Percentiles rank a stretch among this genome's conserved stretches.
Evolutionary conservation across 2,797 vertebrate genomes (phyloP).

Genomic region (Falco berigora): DNA sequence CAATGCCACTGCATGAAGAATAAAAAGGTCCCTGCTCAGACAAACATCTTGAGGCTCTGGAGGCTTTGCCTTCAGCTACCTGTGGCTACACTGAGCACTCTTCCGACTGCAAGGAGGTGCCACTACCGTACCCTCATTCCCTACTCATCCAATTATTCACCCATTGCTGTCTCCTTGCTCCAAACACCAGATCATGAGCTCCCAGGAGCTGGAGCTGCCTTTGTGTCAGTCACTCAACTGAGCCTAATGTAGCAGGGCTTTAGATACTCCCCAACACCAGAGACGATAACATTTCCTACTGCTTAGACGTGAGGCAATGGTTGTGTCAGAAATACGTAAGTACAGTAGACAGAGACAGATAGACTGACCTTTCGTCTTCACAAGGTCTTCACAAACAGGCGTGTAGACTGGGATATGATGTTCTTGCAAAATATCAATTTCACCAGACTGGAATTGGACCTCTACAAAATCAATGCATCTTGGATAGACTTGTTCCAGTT

Average conservation of each 20-base stretch:
- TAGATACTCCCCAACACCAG: neutral
- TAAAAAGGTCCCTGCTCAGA: neutral
- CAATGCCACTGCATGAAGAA: fast-evolving
- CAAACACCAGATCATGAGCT: neutral
- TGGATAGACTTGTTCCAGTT: neutral
- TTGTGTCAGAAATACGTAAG: neutral
- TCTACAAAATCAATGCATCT: neutral
- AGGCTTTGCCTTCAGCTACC: neutral
- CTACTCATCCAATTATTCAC: neutral
- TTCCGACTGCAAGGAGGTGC: neutral
- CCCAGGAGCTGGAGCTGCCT: neutral
- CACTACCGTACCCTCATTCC: neutral
- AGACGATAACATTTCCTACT: neutral
- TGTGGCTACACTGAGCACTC: neutral
- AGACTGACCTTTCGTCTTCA: neutral
- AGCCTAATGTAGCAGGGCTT: neutral
- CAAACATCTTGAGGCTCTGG: neutral
- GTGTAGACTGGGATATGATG: neutral
- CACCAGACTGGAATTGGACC: neutral
- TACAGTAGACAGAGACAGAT: neutral
- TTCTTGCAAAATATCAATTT: neutral
- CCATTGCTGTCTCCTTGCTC: neutral
- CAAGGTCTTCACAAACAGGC: neutral
- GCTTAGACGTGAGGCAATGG: neutral
- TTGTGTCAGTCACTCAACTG: neutral